These are phyloP conservation scores for Australoheros scitulus DNA, from an alignment of 2,113 vertebrate species.

Conservation along the genomic window DNA sequence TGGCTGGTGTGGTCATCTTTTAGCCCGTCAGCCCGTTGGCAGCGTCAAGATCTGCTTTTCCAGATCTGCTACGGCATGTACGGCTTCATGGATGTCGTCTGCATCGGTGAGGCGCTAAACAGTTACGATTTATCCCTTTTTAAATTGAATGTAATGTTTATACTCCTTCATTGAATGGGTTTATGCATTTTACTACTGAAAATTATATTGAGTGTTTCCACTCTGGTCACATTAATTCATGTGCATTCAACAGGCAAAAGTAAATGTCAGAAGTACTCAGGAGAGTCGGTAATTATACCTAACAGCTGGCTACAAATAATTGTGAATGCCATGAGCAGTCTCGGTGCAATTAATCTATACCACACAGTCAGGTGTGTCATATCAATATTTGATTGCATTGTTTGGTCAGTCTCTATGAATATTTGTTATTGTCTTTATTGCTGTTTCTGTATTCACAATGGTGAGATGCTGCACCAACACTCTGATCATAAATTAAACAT, in stretches of 20 bases:
- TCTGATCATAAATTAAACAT: constrained; percentile 18
- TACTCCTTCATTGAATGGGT: not conserved
- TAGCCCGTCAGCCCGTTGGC: constrained; percentile 98
- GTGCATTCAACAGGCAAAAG: constrained; percentile 13
- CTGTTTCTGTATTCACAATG: not conserved
- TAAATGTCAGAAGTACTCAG: constrained; percentile 28
- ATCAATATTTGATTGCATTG: constrained; percentile 14
- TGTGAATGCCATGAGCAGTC: constrained; percentile 13
- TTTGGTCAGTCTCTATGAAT: not conserved
- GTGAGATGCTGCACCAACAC: not conserved
- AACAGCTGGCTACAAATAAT: not conserved
- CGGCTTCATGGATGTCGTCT: constrained; percentile 99
- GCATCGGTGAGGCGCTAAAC: constrained; percentile 86
- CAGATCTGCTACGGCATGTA: constrained; percentile 99
- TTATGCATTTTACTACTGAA: not conserved
- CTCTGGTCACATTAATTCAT: constrained; percentile 13
- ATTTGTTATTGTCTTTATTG: not conserved
- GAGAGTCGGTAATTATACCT: constrained; percentile 17
- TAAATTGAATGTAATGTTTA: not conserved
- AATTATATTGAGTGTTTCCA: not conserved
- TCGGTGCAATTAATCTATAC: constrained; percentile 27
- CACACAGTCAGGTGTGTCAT: not conserved
- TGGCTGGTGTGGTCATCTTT: constrained; percentile 99
- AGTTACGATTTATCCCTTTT: not conserved
- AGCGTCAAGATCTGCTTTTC: constrained; percentile 98